Evolutionary conservation across 1,140 invertebrate genomes (phyloP).

Genomic region (Pentalonia nigronervosa): DNA sequence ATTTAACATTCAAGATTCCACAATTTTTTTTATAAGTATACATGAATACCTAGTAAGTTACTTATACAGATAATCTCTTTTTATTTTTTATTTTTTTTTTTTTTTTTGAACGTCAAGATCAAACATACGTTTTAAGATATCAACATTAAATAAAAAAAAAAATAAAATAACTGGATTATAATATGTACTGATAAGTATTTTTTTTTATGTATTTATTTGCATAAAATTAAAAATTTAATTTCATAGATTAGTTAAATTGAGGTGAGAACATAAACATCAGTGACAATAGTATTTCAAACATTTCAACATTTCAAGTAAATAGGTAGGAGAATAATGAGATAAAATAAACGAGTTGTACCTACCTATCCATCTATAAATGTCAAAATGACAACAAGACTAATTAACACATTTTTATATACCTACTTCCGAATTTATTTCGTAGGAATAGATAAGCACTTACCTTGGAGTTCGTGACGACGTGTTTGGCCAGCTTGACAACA

Average conservation of each 20-base stretch:
- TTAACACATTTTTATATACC: not conserved
- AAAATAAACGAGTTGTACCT: not conserved
- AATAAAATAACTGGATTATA: not conserved
- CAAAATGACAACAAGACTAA: not conserved
- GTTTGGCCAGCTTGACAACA: conserved; percentile 96
- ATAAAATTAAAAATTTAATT: not conserved
- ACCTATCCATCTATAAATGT: not conserved
- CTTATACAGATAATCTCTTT: not conserved
- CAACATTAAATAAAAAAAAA: not conserved
- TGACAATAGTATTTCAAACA: not conserved
- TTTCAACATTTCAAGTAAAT: not conserved
- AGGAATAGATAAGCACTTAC: conserved; percentile 67
- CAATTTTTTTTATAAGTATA: not conserved
- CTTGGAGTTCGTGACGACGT: conserved; percentile 98
- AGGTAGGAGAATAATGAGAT: not conserved
- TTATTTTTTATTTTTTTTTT: no score
- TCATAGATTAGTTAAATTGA: not conserved
- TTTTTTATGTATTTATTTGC: not conserved
- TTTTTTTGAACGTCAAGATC: not conserved
- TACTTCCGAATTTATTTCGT: not conserved
- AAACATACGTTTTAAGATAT: not conserved
- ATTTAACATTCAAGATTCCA: not conserved
- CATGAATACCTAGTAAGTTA: not conserved
- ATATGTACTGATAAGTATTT: not conserved
- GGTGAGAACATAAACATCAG: not conserved